Percentiles rank a stretch among this genome's conserved stretches.
Conservation (phyloP, 2,113 vertebrate species). For the Montifringilla adamsi region DNA sequence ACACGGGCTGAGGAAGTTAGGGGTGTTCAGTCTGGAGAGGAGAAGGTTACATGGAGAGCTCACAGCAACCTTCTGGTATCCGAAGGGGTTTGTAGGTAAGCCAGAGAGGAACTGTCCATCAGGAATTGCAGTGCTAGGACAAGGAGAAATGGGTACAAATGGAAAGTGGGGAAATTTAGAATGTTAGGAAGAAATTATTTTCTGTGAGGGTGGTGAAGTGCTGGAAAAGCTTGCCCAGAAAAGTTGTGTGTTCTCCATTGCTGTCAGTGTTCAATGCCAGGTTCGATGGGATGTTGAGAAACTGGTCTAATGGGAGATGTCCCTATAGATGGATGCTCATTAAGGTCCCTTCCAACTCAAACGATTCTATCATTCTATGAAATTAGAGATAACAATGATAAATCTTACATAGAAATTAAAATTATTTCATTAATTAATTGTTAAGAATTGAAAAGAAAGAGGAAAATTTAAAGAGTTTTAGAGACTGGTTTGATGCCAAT, state of each 20-base stretch:
- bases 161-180: background rate
- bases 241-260: background rate
- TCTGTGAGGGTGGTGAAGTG: accelerated
- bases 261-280: background rate
- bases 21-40: background rate
- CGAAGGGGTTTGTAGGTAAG: background rate
- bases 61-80: background rate
- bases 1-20: background rate
- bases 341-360: background rate
- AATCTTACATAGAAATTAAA: background rate
- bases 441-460: background rate
- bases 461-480: background rate
- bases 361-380: background rate
- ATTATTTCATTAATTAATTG: background rate
- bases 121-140: background rate
- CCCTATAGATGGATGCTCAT: background rate
- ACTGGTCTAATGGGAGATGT: background rate
- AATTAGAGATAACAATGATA: background rate
- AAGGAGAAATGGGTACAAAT: background rate
- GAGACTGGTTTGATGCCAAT: background rate
- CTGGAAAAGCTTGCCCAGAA: background rate
- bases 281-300: background rate
- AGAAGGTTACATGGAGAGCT: background rate
- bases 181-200: background rate
- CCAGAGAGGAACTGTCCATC: background rate